Percentiles rank a stretch among this genome's conserved stretches.
These are phyloP conservation scores for Nipponacmea schrenckii DNA, from an alignment of 2,888 invertebrate genomes.

Conservation along the genomic window DNA sequence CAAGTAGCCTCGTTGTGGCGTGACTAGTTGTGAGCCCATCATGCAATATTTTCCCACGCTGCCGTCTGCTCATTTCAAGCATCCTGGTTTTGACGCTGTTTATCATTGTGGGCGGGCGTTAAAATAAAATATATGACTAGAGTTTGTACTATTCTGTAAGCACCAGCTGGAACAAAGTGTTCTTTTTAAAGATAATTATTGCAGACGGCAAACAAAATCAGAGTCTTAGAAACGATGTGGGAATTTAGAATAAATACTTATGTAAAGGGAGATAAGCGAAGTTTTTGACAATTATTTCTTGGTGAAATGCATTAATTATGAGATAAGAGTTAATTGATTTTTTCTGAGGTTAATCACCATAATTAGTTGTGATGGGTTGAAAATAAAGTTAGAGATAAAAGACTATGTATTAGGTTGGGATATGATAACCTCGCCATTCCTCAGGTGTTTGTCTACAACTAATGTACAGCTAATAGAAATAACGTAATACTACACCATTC, in stretches of 20 bases:
- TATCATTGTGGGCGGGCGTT: conserved; percentile 7
- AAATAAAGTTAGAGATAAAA: neutral
- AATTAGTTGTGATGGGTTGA: neutral
- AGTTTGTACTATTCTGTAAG: neutral
- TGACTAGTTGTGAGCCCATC: neutral
- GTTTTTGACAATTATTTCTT: conserved; percentile 1
- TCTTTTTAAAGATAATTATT: neutral
- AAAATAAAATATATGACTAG: neutral
- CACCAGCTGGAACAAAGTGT: neutral
- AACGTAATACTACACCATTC: too few relatives aligned
- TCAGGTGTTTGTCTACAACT: neutral
- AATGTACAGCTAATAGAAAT: too few relatives aligned
- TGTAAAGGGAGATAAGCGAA: neutral
- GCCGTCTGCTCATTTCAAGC: neutral
- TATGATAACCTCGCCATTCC: neutral
- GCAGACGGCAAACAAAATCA: neutral
- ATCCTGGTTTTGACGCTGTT: neutral
- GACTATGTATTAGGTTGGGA: neutral
- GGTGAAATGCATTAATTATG: neutral
- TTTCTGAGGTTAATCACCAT: neutral
- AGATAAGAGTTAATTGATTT: conserved; percentile 1
- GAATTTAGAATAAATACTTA: neutral
- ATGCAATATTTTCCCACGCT: conserved; percentile 5
- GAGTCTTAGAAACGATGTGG: neutral
- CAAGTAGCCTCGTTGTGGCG: neutral